These are phyloP conservation scores for Proisotoma minuta DNA, from an alignment of 2,888 invertebrate species.

Conservation along the genomic window DNA sequence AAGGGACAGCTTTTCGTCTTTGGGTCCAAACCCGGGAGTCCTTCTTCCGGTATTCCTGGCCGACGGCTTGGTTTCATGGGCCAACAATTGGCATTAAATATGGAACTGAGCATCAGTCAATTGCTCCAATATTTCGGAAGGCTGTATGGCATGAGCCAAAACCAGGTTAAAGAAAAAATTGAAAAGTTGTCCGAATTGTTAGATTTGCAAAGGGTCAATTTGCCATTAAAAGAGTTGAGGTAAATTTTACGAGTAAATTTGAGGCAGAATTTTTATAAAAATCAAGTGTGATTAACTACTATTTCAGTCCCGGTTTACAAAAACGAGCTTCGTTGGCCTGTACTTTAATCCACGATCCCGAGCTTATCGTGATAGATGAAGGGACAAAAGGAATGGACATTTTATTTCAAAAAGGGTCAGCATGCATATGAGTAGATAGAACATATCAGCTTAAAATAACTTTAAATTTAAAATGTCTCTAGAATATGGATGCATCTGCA, in stretches of 20 bases:
- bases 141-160: conserved; percentile 29
- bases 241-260: not conserved
- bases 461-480: not conserved
- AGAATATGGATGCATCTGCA: conserved; percentile 30
- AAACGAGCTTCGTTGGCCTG: conserved; percentile 26
- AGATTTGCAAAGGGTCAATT: conserved; percentile 14
- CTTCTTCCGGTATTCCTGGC: conserved; percentile 52
- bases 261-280: too few species aligned
- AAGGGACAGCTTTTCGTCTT: conserved; percentile 50
- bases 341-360: conserved; percentile 25
- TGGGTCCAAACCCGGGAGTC: conserved; percentile 50
- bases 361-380: conserved; percentile 26
- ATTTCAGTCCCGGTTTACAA: conserved; percentile 25
- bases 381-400: conserved; percentile 20
- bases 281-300: too few species aligned
- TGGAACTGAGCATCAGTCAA: conserved; percentile 29
- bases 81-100: conserved; percentile 28
- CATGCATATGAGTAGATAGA: not conserved
- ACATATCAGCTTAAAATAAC: not conserved
- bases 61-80: conserved; percentile 54
- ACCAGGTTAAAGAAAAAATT: conserved; percentile 21
- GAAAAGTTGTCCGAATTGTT: conserved; percentile 22
- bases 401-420: conserved; percentile 26
- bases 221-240: not conserved
- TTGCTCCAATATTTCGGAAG: conserved; percentile 25